A percentile compares a stretch with the other conserved stretches of the same genome.
Conservation (phyloP, 2,888 invertebrate species). For the Brenthis hecate region DNA sequence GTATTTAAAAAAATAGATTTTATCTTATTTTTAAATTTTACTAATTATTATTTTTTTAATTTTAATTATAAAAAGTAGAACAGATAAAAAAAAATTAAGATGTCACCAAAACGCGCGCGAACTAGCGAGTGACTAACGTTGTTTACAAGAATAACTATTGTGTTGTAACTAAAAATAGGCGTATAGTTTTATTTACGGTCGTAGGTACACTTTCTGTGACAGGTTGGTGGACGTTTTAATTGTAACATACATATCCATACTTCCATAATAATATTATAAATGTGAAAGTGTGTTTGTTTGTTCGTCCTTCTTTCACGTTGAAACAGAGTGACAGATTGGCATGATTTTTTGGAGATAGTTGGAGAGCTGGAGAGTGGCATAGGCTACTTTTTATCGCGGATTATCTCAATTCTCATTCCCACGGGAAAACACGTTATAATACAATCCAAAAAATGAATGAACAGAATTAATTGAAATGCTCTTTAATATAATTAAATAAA, state of each 20-base stretch:
- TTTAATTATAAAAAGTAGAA: conserved; percentile 1
- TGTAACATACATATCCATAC: background rate
- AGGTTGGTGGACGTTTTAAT: conserved; percentile 29
- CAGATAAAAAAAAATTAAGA: background rate
- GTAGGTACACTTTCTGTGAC: conserved; percentile 26
- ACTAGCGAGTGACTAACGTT: conserved; percentile 31
- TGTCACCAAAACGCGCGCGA: conserved; percentile 26
- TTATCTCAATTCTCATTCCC: no score
- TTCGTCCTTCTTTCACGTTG: no score
- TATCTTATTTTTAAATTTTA: background rate
- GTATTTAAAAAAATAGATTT: background rate
- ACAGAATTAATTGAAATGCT: no score
- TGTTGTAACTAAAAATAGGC: conserved; percentile 41
- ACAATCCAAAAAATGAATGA: no score
- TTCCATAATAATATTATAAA: no score
- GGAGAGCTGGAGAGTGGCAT: no score
- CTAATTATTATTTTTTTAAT: background rate
- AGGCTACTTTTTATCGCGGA: no score
- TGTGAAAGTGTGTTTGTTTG: no score
- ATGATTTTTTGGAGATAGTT: no score
- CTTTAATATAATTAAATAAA: no score
- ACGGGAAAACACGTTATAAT: no score
- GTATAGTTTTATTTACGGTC: conserved; percentile 38
- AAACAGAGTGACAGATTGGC: no score
- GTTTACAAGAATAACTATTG: conserved; percentile 42